Conservation (phyloP, 2,888 invertebrate species). For the Phyllotreta striolata region DNA sequence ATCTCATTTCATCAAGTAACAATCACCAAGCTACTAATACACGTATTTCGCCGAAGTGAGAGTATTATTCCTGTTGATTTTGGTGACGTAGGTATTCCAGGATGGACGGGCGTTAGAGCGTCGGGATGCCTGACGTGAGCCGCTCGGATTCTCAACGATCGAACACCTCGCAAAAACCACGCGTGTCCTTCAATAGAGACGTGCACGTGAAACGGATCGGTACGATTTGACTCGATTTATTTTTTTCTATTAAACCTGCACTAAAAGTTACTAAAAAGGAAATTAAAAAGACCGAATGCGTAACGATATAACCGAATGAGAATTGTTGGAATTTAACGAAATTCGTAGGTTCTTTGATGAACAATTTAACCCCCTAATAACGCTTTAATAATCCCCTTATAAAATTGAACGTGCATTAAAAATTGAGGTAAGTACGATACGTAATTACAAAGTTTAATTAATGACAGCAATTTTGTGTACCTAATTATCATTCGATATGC, state of each 20-base stretch:
- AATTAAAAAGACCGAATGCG: not conserved
- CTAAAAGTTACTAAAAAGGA: slow-evolving; percentile 18
- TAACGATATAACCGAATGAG: not conserved
- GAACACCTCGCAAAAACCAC: slow-evolving; percentile 66
- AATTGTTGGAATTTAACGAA: not conserved
- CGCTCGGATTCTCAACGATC: slow-evolving; percentile 65
- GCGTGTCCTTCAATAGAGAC: slow-evolving; percentile 89
- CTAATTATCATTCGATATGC: too few species aligned
- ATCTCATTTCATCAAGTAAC: slow-evolving; percentile 6
- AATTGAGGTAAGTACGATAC: too few species aligned
- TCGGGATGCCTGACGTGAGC: slow-evolving; percentile 66
- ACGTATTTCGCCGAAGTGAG: not conserved
- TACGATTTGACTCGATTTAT: slow-evolving; percentile 55
- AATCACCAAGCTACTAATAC: slow-evolving; percentile 1
- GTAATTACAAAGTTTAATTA: too few species aligned
- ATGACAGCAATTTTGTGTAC: too few species aligned
- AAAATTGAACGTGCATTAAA: too few species aligned
- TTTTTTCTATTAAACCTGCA: slow-evolving; percentile 10
- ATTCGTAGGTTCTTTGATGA: too few species aligned
- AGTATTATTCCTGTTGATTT: slow-evolving; percentile 15
- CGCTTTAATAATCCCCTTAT: too few species aligned
- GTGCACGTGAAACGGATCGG: slow-evolving; percentile 91
- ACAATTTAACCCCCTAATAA: too few species aligned
- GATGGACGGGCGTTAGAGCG: slow-evolving; percentile 51
- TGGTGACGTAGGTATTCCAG: slow-evolving; percentile 52